phyloP scores from a whole-genome alignment of 2,797 vertebrate species.

The Bufotes viridis region DNA sequence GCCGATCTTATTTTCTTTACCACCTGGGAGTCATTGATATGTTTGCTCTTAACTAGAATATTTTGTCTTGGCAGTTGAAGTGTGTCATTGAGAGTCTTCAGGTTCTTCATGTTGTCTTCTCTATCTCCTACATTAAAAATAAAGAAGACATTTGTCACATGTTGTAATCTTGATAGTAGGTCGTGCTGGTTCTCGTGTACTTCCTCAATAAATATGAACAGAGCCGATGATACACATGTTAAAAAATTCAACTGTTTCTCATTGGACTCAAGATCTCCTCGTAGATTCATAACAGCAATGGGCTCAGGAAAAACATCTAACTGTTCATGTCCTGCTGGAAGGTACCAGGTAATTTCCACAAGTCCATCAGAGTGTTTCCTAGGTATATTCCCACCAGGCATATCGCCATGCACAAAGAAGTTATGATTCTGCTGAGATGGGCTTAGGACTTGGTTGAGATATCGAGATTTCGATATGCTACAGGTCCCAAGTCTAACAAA shows the following conservation, averaged over 20 bases:
- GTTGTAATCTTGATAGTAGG: neutral
- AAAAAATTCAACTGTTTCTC: conserved; percentile 75
- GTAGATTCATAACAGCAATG: conserved; percentile 78
- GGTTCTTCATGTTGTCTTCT: conserved; percentile 45
- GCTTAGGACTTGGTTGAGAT: conserved; percentile 77
- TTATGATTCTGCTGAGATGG: conserved; percentile 71
- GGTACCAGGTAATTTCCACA: conserved; percentile 77
- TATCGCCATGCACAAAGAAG: conserved; percentile 78
- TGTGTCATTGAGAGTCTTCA: conserved; percentile 62
- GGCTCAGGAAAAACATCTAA: conserved; percentile 76
- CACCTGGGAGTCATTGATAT: conserved; percentile 57
- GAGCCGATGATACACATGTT: conserved; percentile 75
- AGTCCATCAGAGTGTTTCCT: conserved; percentile 73
- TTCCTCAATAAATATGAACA: conserved; percentile 63
- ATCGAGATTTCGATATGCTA: conserved; percentile 79
- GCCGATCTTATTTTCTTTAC: conserved; percentile 59
- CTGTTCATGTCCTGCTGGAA: conserved; percentile 74
- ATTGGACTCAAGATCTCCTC: conserved; percentile 75
- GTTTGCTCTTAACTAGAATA: conserved; percentile 66
- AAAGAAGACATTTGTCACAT: neutral
- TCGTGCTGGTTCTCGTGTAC: conserved; percentile 19
- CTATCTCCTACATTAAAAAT: conserved; percentile 10
- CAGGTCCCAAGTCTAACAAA: conserved; percentile 70
- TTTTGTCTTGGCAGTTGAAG: conserved; percentile 55
- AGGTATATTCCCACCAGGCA: conserved; percentile 75